A percentile compares a stretch with the other conserved stretches of the same genome.
These are phyloP conservation scores for Sceloporus undulatus DNA, from an alignment of 2,113 vertebrate genomes.

Conservation along the genomic window DNA sequence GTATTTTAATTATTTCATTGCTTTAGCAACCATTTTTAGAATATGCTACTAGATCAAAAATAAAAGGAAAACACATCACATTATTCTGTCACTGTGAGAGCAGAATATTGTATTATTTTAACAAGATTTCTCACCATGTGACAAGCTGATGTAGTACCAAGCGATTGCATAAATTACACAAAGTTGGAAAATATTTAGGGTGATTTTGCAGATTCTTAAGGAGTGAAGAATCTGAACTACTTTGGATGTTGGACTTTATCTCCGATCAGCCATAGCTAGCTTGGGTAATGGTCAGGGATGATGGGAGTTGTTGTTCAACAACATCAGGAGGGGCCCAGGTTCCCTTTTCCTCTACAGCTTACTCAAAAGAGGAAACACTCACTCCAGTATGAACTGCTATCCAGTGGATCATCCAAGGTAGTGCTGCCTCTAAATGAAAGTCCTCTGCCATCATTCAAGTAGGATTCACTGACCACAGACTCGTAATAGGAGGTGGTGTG, in stretches of 20 bases:
- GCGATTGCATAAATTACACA: neutral
- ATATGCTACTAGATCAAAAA: too few relatives aligned
- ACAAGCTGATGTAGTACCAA: neutral
- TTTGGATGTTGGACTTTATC: neutral
- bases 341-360: neutral
- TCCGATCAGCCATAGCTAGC: neutral
- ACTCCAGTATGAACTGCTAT: slow-evolving; percentile 75
- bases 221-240: neutral
- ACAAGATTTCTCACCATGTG: neutral
- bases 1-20: neutral
- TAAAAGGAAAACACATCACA: too few relatives aligned
- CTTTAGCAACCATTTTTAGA: neutral
- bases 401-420: slow-evolving; percentile 62
- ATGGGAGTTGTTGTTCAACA: neutral
- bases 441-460: slow-evolving; percentile 70
- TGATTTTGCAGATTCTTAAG: neutral
- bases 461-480: slow-evolving; percentile 79
- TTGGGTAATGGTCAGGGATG: neutral
- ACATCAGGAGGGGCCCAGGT: neutral
- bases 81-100: too few relatives aligned
- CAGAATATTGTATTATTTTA: neutral
- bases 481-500: slow-evolving; percentile 83
- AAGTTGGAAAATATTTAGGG: neutral
- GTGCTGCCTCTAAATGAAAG: slow-evolving; percentile 55
- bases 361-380: slow-evolving; percentile 28